A percentile compares a stretch with the other conserved stretches of the same genome.
These are phyloP conservation scores for Loxodonta africana DNA, from an alignment of 2,113 vertebrate species.

Conservation along the genomic window DNA sequence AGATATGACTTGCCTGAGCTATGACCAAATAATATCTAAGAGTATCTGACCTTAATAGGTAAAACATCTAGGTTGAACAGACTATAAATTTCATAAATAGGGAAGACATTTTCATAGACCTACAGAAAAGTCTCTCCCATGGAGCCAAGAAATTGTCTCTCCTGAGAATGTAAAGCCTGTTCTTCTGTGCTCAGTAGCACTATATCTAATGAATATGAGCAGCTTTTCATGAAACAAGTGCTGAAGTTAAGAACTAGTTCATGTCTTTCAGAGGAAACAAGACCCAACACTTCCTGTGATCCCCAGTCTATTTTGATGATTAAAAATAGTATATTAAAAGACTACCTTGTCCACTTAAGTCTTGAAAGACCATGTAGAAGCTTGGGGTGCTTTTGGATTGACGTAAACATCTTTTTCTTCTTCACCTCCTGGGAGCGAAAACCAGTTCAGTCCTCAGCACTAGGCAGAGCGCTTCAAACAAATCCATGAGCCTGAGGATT, in stretches of 20 bases:
- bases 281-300: background rate
- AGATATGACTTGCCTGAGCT: background rate
- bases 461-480: background rate
- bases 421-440: background rate
- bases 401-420: background rate
- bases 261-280: background rate
- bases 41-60: background rate
- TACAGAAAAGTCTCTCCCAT: background rate
- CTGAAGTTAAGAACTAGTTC: background rate
- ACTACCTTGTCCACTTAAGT: background rate
- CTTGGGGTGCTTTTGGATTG: background rate
- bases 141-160: background rate
- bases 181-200: background rate
- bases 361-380: background rate
- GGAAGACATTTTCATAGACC: background rate
- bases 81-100: background rate
- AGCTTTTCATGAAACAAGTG: background rate
- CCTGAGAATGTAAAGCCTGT: background rate
- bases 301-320: background rate
- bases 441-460: background rate
- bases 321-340: background rate
- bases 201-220: background rate
- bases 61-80: background rate
- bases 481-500: background rate
- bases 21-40: background rate